Evolutionary conservation across 2,113 vertebrate genomes (phyloP).

Genomic region (Dolichotis patagonum): DNA sequence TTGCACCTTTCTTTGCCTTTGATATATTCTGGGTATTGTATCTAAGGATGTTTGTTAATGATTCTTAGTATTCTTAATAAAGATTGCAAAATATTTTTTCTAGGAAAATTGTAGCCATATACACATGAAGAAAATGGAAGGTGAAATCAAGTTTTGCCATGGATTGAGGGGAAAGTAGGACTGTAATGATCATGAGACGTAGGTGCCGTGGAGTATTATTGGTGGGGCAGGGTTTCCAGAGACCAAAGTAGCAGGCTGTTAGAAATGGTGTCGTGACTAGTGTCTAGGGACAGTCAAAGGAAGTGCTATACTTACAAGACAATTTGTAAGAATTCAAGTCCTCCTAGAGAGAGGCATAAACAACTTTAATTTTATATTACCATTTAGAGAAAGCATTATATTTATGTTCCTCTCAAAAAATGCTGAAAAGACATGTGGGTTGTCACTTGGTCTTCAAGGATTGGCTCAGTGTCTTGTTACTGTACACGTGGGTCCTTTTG

Average conservation of each 20-base stretch:
- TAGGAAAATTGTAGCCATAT: background rate
- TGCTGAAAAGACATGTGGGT: background rate
- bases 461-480: background rate
- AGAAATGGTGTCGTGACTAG: background rate
- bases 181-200: background rate
- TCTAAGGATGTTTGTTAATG: background rate
- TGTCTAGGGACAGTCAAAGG: background rate
- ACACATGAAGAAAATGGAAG: background rate
- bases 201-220: fast-evolving
- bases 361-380: background rate
- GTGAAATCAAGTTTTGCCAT: background rate
- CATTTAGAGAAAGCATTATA: background rate
- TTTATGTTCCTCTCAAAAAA: background rate
- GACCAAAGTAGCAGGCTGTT: background rate
- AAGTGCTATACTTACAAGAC: background rate
- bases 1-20: background rate
- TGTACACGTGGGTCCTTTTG: background rate
- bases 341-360: background rate
- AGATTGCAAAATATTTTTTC: background rate
- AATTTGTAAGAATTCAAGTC: background rate
- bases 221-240: background rate
- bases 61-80: constrained; percentile 2
- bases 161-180: background rate
- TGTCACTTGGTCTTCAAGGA: background rate
- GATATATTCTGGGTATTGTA: background rate